Conservation (phyloP, 2,113 vertebrate species). For the Hemiprocne comata region DNA sequence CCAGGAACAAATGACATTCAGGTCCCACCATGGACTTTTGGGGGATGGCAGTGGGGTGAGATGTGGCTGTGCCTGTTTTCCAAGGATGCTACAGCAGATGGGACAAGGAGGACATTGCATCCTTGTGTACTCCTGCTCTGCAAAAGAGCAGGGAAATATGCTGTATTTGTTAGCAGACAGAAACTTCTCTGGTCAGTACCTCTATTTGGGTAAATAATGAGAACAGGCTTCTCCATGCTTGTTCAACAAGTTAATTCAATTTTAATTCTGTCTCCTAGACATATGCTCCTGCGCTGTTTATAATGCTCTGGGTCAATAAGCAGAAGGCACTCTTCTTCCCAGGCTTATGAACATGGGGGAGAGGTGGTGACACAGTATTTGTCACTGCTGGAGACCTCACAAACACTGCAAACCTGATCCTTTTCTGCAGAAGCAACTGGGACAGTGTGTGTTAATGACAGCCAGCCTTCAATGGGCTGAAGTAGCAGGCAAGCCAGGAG, state of each 20-base stretch:
- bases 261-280: not conserved
- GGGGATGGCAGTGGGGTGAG: accelerated
- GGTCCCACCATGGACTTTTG: accelerated
- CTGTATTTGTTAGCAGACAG: not conserved
- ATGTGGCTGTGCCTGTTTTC: too few species aligned
- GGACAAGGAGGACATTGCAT: not conserved
- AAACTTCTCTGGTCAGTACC: not conserved
- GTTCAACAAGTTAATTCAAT: not conserved
- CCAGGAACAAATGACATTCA: accelerated
- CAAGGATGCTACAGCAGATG: accelerated
- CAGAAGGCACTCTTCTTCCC: not conserved
- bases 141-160: not conserved
- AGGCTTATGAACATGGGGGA: not conserved
- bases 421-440: not conserved
- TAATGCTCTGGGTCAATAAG: not conserved
- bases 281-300: not conserved
- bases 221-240: not conserved
- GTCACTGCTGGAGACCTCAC: not conserved
- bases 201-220: not conserved
- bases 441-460: not conserved
- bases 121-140: not conserved
- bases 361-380: not conserved
- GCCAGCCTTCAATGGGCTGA: not conserved
- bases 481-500: not conserved
- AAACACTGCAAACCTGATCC: not conserved